Evolutionary conservation across 2,888 invertebrate species (phyloP), one percentile per base, ranked within the genome.

Genomic region (Euspilapteryx auroguttella): DNA sequence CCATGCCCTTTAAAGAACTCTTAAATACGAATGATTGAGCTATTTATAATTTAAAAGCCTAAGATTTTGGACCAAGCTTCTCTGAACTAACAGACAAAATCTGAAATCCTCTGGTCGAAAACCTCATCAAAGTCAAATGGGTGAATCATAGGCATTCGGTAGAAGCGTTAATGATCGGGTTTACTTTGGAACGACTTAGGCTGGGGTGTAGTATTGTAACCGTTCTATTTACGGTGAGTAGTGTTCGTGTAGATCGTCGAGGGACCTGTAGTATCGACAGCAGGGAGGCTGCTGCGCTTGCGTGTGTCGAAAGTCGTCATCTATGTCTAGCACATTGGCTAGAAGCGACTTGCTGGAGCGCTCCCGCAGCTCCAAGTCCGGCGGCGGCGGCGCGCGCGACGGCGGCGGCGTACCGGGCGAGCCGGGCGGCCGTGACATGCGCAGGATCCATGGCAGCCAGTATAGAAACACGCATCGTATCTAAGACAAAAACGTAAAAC

Each of bases 281-380:
- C 86, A 86, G 45, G 81, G 77, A 43, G 81, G 81, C 68, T 84
- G 81, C 65, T 84, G 83, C 63, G 85, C 79, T 54, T 86, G 86
- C 58, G 83, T 82, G 69, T 87, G 88, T 49, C 89, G 82, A 77
- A 93, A 91, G 79, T 96, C 96, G 73, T 96, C 96, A 68, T 96
- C 96, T 73, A 96, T 91, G 78, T 96, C 96, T 54, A 96, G 83
- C 53, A 96, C 94, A 77, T 96, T 96, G 49, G 96, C 95, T 56
- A 97, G 81, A 50, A 97, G 82, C 58, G 94, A 94, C 78, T 94
- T 94, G 53, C 94, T 94, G 45, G 94, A 94, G 54, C 82, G 85
- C 65, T 92, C 92, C 62, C 89, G 89, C 54, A 94, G 79, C 77
- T 92, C 91, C 56, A 91, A 79, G 69, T 93, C 92, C 31, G 87